A percentile compares a stretch with the other conserved stretches of the same genome.
These are phyloP conservation scores for Apotomis betuletana DNA, from an alignment of 2,888 invertebrate genomes.

Conservation along the genomic window DNA sequence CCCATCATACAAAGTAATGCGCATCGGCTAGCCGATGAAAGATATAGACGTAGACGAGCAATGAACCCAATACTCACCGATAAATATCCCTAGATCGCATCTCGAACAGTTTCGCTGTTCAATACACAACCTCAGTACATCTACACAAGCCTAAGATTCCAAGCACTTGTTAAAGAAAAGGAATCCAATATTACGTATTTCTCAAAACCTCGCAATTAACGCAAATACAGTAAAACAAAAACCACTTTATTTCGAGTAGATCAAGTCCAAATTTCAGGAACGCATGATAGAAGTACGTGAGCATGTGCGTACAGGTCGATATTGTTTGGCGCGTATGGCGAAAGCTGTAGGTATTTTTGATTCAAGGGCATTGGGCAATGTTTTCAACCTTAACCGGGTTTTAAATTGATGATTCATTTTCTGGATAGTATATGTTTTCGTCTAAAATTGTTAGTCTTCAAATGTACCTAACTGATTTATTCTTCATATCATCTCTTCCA, in stretches of 20 bases:
- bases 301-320: neutral
- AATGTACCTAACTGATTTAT: too few species aligned
- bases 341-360: constrained; percentile 39
- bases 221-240: constrained; percentile 11
- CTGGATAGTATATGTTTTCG: constrained; percentile 7
- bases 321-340: constrained; percentile 35
- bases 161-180: neutral
- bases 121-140: neutral
- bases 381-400: constrained; percentile 39
- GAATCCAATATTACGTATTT: neutral
- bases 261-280: constrained; percentile 13
- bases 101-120: neutral
- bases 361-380: constrained; percentile 39
- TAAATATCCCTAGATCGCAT: constrained; percentile 12
- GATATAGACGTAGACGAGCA: constrained; percentile 30
- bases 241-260: constrained; percentile 4
- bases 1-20: constrained; percentile 32
- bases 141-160: constrained; percentile 1
- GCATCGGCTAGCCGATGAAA: constrained; percentile 28
- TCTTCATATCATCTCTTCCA: too few species aligned
- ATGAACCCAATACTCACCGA: constrained; percentile 30
- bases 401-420: constrained; percentile 16
- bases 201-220: neutral
- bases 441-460: neutral
- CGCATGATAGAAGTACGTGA: neutral